Evolutionary conservation across 2,113 vertebrate genomes (phyloP).

Genomic region (Stictonetta naevosa): DNA sequence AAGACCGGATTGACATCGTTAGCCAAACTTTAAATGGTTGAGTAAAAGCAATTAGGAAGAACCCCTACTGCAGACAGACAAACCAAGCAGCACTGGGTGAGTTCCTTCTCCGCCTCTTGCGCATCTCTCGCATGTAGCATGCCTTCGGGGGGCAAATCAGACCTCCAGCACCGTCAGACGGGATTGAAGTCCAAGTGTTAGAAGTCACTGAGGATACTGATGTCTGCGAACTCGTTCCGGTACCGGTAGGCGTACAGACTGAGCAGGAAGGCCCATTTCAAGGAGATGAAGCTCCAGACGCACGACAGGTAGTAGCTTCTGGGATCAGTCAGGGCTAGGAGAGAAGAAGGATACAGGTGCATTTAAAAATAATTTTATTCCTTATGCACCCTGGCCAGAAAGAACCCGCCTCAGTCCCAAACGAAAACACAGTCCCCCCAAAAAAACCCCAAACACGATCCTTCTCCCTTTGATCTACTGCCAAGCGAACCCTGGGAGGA

Average conservation of each 20-base stretch:
- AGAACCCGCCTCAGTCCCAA: too few relatives aligned
- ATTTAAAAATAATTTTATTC: not conserved
- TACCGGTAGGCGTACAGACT: constrained; percentile 84
- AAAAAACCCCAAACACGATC: not conserved
- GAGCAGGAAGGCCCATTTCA: constrained; percentile 91
- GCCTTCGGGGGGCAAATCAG: not conserved
- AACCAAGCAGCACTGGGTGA: not conserved
- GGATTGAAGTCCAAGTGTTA: constrained; percentile 50
- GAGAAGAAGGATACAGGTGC: not conserved
- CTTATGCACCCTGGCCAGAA: fast-evolving
- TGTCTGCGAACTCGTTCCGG: constrained; percentile 90
- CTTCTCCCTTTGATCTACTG: not conserved
- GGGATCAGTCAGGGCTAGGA: constrained; percentile 85
- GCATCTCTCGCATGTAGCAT: not conserved
- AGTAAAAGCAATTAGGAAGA: constrained; percentile 6
- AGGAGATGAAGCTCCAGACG: constrained; percentile 91
- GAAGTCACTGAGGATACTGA: constrained; percentile 95
- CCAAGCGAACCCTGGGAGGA: not conserved
- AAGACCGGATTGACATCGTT: not conserved
- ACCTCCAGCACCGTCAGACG: not conserved
- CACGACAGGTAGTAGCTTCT: constrained; percentile 88
- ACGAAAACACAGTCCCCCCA: too few relatives aligned
- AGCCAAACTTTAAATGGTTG: not conserved
- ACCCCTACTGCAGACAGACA: not conserved
- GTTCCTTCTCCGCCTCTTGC: not conserved